Conservation (phyloP, 2,797 vertebrate species). For the Sciurus vulgaris region DNA sequence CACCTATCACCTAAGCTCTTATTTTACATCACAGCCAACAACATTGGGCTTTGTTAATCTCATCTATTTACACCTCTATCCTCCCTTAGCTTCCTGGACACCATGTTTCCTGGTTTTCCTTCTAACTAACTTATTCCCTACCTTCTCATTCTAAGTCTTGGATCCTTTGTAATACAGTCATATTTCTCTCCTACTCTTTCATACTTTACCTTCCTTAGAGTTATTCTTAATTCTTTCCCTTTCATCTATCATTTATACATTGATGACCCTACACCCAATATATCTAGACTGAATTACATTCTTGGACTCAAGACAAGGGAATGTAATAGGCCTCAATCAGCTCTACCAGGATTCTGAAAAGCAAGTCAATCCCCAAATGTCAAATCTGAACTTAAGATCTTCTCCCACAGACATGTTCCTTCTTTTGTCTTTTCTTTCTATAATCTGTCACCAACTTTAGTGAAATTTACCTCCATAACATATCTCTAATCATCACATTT, state of each 20-base stretch:
- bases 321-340: not conserved
- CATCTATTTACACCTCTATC: not conserved
- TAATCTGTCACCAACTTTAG: not conserved
- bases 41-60: not conserved
- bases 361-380: constrained; percentile 12
- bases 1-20: not conserved
- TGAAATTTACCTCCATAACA: not conserved
- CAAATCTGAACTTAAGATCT: constrained; percentile 42
- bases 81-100: not conserved
- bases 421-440: constrained; percentile 24
- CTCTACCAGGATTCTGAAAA: constrained; percentile 45
- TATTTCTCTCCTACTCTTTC: constrained; percentile 14
- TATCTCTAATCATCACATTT: constrained; percentile 11
- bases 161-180: constrained; percentile 30
- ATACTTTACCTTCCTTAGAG: not conserved
- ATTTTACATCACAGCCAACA: not conserved
- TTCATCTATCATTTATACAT: not conserved
- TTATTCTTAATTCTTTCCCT: not conserved
- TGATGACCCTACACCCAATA: not conserved
- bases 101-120: not conserved
- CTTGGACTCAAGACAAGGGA: constrained; percentile 5
- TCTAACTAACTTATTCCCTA: constrained; percentile 32
- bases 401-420: not conserved
- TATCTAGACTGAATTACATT: not conserved
- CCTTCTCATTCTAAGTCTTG: not conserved